These are phyloP conservation scores for Scaptodrosophila latifasciaeformis DNA, from an alignment of 2,888 invertebrate genomes.

Conservation along the genomic window DNA sequence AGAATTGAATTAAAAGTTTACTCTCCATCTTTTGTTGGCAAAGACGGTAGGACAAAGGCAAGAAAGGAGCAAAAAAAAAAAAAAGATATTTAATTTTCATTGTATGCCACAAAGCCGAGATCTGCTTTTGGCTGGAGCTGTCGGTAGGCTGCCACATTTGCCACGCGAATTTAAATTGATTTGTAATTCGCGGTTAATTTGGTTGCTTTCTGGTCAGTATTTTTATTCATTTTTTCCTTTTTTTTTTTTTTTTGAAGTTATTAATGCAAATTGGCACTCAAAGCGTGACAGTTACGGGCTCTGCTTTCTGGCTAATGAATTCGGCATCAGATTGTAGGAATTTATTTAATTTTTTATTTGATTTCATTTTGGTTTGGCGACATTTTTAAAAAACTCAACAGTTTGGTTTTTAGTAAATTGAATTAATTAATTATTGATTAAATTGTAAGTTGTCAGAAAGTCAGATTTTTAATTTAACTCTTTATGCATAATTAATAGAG, in stretches of 20 bases:
- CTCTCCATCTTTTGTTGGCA: constrained; percentile 6
- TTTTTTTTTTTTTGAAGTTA: constrained; percentile 36
- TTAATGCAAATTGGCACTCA: constrained; percentile 56
- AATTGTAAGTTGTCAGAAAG: constrained; percentile 43
- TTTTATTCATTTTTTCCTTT: constrained; percentile 40
- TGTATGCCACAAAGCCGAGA: constrained; percentile 4
- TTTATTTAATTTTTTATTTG: constrained; percentile 9
- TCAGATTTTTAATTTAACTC: constrained; percentile 5
- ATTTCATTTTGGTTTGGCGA: background rate
- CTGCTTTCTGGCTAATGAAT: background rate
- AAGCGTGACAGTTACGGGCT: constrained; percentile 45
- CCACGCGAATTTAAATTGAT: constrained; percentile 57
- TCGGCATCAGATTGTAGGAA: background rate
- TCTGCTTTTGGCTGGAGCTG: background rate
- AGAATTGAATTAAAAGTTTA: constrained; percentile 62
- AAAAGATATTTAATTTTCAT: constrained; percentile 37
- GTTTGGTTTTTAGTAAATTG: too few relatives aligned
- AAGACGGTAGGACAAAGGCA: too few relatives aligned
- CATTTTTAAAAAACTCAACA: too few relatives aligned
- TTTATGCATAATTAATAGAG: constrained; percentile 20
- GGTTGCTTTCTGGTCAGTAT: constrained; percentile 24
- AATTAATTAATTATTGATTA: constrained; percentile 44
- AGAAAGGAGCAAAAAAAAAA: too few relatives aligned
- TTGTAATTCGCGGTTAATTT: constrained; percentile 63
- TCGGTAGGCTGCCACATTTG: background rate